Evolutionary conservation across 1,140 invertebrate species (phyloP).

Genomic region (Aricia agestis): DNA sequence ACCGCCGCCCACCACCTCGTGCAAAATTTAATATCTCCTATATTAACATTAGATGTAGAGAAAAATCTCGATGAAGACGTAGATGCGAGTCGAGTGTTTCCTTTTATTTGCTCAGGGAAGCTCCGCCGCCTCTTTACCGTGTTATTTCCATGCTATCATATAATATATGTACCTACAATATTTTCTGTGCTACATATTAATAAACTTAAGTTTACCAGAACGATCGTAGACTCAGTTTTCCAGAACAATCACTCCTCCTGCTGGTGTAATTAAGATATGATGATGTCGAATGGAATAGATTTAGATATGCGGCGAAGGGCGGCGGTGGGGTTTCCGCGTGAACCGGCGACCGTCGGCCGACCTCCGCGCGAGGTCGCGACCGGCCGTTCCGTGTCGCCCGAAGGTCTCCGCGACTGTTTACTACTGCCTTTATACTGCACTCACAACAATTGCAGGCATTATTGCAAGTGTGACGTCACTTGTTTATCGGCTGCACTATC

Average conservation of each 20-base stretch:
- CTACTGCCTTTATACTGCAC: conserved; percentile 20
- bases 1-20: conserved; percentile 49
- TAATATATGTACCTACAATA: too few relatives aligned
- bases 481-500: neutral
- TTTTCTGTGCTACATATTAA: neutral
- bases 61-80: conserved; percentile 9
- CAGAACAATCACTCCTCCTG: neutral
- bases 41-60: conserved; percentile 29
- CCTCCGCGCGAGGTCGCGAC: conserved; percentile 44
- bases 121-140: neutral
- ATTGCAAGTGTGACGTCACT: conserved; percentile 1
- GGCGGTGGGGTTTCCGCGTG: conserved; percentile 46
- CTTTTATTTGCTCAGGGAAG: neutral
- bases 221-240: neutral
- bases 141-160: too few relatives aligned
- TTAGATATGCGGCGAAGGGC: conserved; percentile 26
- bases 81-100: neutral
- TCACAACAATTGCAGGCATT: conserved; percentile 12
- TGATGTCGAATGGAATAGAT: neutral
- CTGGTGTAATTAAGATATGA: neutral
- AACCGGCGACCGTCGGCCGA: conserved; percentile 34
- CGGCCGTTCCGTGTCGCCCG: conserved; percentile 50
- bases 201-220: neutral
- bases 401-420: conserved; percentile 55
- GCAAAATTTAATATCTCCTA: conserved; percentile 64